Base-by-base conservation (phyloP, 2,797 vertebrate species). In the Gallinago stenura region DNA sequence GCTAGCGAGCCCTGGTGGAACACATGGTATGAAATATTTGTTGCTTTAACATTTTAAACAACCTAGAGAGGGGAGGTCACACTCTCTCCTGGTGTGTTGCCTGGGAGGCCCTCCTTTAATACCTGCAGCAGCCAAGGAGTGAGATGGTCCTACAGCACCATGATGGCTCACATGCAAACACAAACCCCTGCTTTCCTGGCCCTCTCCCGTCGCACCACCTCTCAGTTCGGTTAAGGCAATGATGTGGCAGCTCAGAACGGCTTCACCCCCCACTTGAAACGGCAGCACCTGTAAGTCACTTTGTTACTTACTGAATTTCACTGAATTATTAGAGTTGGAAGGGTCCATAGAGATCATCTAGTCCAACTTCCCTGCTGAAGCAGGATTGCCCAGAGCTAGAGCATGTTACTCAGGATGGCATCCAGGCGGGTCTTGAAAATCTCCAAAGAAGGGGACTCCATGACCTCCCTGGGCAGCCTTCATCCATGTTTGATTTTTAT, bases 201-300 rank as follows among this genome's bases (percentile, higher is more conserved):
- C 33, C 26, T 54, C 41, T 73, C 68, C 54, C 35, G 33, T 12
- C 51, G 43, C n/a, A 53, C 69, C 51, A 51, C 64, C 62, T 78
- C 84, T 60, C 76, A 21, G 57, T 72, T 71, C 68, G 65, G 51
- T 76, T 78, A 78, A 80, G 50, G 90, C 56, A 78, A 65, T 31
- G 56, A 37, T 26, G 5, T 4, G 51, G 31, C 75, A 71, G 57
- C 46, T 53, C 45, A 68, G 58, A 64, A 58, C 3, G 1, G 72
- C 70, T 70, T 91, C 56, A 57, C 20, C 57, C 66, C 57, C 66
- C 50, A 37, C 17, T 28, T 50, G 87, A 72, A 92, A 45, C 3
- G 79, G 92, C 70, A 73, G 88, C 7, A 3, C 57, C 60, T 9
- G 21, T 72, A 95, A 97, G 96, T 96, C 96, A 92, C 89, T 93